These are phyloP conservation scores for Sminthurides bifidus DNA, from an alignment of 1,140 invertebrate species.

Conservation along the genomic window DNA sequence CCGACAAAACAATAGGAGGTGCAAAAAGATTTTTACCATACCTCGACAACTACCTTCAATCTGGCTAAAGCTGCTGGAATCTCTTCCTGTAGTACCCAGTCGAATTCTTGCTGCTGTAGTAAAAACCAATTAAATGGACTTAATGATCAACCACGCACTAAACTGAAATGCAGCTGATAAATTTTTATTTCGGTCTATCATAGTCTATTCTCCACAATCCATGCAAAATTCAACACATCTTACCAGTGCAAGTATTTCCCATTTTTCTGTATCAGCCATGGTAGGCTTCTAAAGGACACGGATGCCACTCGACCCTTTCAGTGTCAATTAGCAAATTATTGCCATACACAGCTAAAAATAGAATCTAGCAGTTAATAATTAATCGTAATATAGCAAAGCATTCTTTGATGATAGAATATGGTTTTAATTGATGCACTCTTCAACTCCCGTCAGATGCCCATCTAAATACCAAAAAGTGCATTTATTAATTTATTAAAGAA, in stretches of 20 bases:
- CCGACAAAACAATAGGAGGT: background rate
- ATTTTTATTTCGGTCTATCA: background rate
- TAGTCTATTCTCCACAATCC: background rate
- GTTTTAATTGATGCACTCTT: too few species aligned
- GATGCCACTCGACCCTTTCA: too few species aligned
- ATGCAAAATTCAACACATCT: constrained; percentile 31
- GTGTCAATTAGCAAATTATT: too few species aligned
- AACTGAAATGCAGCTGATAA: background rate
- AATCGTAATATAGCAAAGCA: too few species aligned
- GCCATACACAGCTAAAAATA: too few species aligned
- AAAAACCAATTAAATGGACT: constrained; percentile 7
- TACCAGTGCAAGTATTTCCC: constrained; percentile 73
- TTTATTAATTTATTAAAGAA: too few species aligned
- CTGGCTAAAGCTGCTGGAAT: constrained; percentile 74
- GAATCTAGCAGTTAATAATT: too few species aligned
- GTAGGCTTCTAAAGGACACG: too few species aligned
- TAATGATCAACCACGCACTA: background rate
- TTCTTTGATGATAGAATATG: too few species aligned
- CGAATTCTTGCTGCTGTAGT: constrained; percentile 81
- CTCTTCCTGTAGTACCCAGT: constrained; percentile 80
- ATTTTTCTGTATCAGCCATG: constrained; percentile 70
- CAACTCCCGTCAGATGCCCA: too few species aligned
- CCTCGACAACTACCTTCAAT: constrained; percentile 67
- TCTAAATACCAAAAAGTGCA: too few species aligned
- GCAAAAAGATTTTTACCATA: constrained; percentile 41